Conservation (phyloP, 2,113 vertebrate genomes). For the Pluvianellus socialis region DNA sequence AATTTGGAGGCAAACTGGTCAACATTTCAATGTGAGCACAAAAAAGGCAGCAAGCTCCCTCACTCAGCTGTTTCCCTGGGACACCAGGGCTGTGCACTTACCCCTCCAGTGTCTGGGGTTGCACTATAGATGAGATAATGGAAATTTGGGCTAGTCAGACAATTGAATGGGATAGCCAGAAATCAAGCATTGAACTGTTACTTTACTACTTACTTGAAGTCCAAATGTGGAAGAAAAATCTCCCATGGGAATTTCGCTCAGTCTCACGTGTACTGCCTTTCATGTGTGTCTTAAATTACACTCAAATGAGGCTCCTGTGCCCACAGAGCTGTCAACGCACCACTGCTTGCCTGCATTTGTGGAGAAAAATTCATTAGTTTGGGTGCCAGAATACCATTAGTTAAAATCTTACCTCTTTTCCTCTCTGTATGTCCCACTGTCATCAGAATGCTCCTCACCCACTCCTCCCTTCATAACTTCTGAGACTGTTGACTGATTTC, state of each 20-base stretch:
- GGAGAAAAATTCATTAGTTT: background rate
- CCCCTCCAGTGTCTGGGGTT: background rate
- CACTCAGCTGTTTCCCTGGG: background rate
- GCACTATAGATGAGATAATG: background rate
- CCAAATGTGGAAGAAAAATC: background rate
- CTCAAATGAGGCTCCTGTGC: background rate
- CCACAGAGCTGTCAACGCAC: background rate
- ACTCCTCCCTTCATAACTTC: background rate
- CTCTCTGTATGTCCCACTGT: background rate
- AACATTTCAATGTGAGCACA: background rate
- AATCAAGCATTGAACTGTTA: background rate
- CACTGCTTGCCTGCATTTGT: background rate
- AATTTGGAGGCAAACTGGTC: background rate
- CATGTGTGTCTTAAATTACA: conserved; percentile 6
- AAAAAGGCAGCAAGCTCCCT: background rate
- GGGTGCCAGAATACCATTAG: background rate
- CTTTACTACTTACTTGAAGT: background rate
- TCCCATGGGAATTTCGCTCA: background rate
- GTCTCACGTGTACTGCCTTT: background rate
- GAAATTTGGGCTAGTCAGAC: background rate
- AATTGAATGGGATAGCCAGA: background rate
- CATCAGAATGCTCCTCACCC: background rate
- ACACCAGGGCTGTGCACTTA: background rate
- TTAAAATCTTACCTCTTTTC: conserved; percentile 3
- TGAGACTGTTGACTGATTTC: background rate